Percentiles rank a stretch among this genome's conserved stretches.
phyloP scores from a whole-genome alignment of 2,888 invertebrate species.

The Bugulina stolonifera region DNA sequence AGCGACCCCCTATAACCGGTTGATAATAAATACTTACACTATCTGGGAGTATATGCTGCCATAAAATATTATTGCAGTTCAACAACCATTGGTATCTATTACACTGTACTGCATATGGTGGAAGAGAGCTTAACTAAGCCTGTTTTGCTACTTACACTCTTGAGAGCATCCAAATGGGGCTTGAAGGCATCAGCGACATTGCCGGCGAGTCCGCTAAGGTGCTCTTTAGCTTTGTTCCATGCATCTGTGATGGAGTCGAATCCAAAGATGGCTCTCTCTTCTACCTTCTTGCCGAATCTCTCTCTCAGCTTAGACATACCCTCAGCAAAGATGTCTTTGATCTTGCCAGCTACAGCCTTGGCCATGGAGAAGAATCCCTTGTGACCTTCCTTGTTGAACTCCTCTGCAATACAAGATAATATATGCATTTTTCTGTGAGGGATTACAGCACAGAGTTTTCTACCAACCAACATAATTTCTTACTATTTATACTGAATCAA shows the following conservation, averaged over 20 bases:
- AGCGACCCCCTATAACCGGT: slow-evolving; percentile 7
- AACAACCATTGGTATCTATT: too few relatives aligned
- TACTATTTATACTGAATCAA: too few relatives aligned
- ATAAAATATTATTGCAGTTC: too few relatives aligned
- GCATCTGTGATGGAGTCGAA: slow-evolving; percentile 17
- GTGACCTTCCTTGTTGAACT: slow-evolving; percentile 14
- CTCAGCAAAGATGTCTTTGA: not conserved
- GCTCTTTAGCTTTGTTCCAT: not conserved
- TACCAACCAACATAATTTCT: too few relatives aligned
- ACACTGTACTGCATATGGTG: too few relatives aligned
- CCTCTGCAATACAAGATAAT: not conserved
- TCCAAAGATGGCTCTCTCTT: slow-evolving; percentile 22
- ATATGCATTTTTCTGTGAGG: too few relatives aligned
- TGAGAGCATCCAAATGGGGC: slow-evolving; percentile 1
- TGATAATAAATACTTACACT: too few relatives aligned
- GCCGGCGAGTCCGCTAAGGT: not conserved
- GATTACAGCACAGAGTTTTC: too few relatives aligned
- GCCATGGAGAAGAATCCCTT: slow-evolving; percentile 4
- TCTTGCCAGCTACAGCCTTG: not conserved
- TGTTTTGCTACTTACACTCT: not conserved
- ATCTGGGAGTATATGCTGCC: too few relatives aligned
- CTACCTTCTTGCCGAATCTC: slow-evolving; percentile 20
- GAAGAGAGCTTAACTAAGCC: too few relatives aligned
- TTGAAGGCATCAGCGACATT: slow-evolving; percentile 13
- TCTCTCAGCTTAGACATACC: slow-evolving; percentile 21